These are phyloP conservation scores for Hemitrygon akajei DNA, from an alignment of 2,797 vertebrate genomes.

Conservation along the genomic window DNA sequence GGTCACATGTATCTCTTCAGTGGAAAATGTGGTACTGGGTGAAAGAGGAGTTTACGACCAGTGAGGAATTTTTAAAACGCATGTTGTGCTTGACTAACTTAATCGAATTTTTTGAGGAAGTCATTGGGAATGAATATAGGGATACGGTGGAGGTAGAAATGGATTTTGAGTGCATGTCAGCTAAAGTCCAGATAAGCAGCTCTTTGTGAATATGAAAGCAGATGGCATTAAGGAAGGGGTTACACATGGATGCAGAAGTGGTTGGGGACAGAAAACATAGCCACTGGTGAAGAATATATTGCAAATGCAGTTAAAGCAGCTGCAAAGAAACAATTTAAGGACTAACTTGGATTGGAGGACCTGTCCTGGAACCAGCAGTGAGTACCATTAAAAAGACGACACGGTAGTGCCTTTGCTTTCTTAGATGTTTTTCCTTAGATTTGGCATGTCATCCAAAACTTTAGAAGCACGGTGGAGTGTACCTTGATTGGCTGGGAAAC, in stretches of 20 bases:
- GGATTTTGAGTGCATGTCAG: not conserved
- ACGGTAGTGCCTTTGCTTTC: too few relatives aligned
- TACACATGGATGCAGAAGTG: not conserved
- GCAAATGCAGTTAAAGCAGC: too few relatives aligned
- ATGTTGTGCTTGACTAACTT: not conserved
- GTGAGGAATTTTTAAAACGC: not conserved
- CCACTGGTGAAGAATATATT: too few relatives aligned
- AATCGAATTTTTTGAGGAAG: not conserved
- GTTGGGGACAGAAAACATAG: not conserved
- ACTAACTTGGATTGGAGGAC: too few relatives aligned
- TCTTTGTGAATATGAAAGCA: not conserved
- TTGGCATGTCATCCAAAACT: too few relatives aligned
- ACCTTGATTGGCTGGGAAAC: too few relatives aligned
- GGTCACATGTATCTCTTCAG: not conserved
- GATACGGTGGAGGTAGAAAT: not conserved
- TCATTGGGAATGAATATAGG: not conserved
- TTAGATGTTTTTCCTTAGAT: too few relatives aligned
- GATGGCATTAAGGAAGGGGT: not conserved
- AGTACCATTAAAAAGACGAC: too few relatives aligned
- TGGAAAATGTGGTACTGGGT: not conserved
- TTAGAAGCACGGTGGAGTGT: too few relatives aligned
- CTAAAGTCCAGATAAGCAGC: not conserved
- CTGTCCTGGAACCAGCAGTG: too few relatives aligned
- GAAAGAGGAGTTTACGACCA: not conserved
- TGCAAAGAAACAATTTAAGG: too few relatives aligned